Evolutionary conservation across 2,797 vertebrate species (phyloP), one percentile per base, ranked within the genome.

Genomic region (Eulemur albifrons): DNA sequence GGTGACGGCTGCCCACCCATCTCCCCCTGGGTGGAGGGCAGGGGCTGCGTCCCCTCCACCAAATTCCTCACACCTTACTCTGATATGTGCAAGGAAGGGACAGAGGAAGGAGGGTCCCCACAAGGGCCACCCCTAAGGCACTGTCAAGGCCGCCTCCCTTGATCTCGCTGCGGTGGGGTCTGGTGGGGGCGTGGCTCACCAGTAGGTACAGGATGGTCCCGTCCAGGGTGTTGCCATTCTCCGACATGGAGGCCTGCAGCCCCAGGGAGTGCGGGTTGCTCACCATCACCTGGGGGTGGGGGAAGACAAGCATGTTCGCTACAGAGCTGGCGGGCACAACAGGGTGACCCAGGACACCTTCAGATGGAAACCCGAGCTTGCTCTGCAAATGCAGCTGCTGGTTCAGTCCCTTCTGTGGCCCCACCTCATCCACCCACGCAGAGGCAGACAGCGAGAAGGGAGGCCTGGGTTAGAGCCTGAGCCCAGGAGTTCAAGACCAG

Each of bases 181-280:
- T 30, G 25, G n/a, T 0, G 0, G 27, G 61, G 38, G 15, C 0
- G 1, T 0, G 0, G 17, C 97, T 95, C 67, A 98, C 98, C 97
- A 98, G 40, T 7, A 14, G 79, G 84, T 86, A 88, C 32, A 17
- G 35, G 35, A 4, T 43, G 50, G 50, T 91, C 20, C 96, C 88
- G 0, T 97, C 75, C 0, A 32, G 40, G 4, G 93, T 96, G 50
- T 79, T 43, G 30, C 79, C 88, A 0, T 13, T 25, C 57, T 96
- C 87, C 0, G 0, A 4, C 4, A 85, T 50, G 75, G 0, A 0
- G 1, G 82, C 90, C 57, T 97, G 57, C 4, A 97, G 77, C 38
- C 89, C 97, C 92, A 98, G 72, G 18, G 97, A 72, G 43, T 98
- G 63, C 1, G 98, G 97, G 90, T 98, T 97, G 83, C 97, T 98